Base-by-base conservation (phyloP, 64 coral and sea anemone species). In the Montipora efflorescens region DNA sequence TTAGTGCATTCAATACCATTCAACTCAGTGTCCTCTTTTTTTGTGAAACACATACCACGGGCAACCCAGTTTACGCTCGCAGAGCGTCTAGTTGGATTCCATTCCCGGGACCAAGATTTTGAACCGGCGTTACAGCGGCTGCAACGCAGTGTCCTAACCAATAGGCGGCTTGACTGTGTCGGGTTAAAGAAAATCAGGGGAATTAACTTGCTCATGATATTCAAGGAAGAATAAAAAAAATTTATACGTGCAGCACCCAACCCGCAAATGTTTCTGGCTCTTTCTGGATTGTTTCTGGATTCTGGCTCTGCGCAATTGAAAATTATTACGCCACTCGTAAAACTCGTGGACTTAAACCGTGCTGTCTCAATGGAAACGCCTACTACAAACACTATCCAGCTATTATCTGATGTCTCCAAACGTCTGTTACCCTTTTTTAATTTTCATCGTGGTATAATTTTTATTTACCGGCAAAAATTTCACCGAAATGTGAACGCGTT, bases 71-170 rank as follows among this genome's bases (percentile, higher is more conserved):
- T 36, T 36, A 36, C 28, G 1, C 28, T 36, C 28, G 0, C 28
- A 36, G 28, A 1, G 28, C 28, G 28, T 1, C 28, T 36, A 36
- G 28, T 36, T 36, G 28, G 28, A 36, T 36, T 36, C 1, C 28
- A 36, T 36, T 36, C 28, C 28, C 28, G 28, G 28, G 28, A 28
- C 84, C 93, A 87, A 94, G 93, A 79, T 90, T 90, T 94, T 68
- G 93, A 94, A 90, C 93, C 93, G 90, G 87, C 87, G 87, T 94
- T 94, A 94, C 82, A 90, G 93, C 93, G 93, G 93, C 93, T 87
- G 90, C 93, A 90, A 94, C 93, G 93, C 79, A 90, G 76, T 68
- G 87, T 95, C 80, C 93, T 95, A 90, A 95, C 87, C 87, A 84
- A 87, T 95, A 95, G 79, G 72, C 93, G 93, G 93, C 87, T 36